A percentile compares a stretch with the other conserved stretches of the same genome.
These are phyloP conservation scores for Neomicropteryx cornuta DNA, from an alignment of 1,140 invertebrate species.

Conservation along the genomic window DNA sequence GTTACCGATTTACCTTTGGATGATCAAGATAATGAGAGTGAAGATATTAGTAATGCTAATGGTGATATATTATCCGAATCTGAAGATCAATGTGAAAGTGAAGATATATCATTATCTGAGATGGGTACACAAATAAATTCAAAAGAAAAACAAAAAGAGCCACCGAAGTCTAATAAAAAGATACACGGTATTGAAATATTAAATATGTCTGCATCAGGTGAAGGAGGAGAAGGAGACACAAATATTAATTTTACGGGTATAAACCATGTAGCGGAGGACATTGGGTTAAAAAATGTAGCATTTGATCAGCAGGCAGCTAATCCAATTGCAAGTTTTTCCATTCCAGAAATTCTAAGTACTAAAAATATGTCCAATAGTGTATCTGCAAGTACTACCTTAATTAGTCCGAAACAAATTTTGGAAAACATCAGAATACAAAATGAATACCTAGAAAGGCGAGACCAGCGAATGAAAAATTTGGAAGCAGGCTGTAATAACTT, in stretches of 20 bases:
- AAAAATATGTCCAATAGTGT: too few relatives aligned
- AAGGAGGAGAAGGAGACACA: too few relatives aligned
- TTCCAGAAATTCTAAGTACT: neutral
- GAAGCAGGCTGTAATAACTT: constrained; percentile 17
- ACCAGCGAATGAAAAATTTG: constrained; percentile 20
- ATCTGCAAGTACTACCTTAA: too few relatives aligned
- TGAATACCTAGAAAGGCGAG: constrained; percentile 20
- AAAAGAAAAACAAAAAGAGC: constrained; percentile 28
- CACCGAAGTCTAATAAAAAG: too few relatives aligned
- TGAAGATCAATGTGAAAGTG: constrained; percentile 16
- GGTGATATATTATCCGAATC: constrained; percentile 4
- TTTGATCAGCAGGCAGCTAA: too few relatives aligned
- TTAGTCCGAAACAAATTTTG: constrained; percentile 13
- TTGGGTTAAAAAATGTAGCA: too few relatives aligned
- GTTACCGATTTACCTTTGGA: constrained; percentile 32
- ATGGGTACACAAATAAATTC: constrained; percentile 14
- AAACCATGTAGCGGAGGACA: too few relatives aligned
- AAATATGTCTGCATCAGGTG: too few relatives aligned
- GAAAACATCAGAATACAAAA: constrained; percentile 21
- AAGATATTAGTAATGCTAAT: constrained; percentile 3
- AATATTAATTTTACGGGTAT: too few relatives aligned
- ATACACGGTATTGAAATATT: too few relatives aligned
- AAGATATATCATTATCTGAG: constrained; percentile 20
- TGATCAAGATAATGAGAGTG: constrained; percentile 22
- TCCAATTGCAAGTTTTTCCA: too few relatives aligned